Conservation (phyloP, 2,888 invertebrate genomes). For the Ectemnius lituratus region DNA sequence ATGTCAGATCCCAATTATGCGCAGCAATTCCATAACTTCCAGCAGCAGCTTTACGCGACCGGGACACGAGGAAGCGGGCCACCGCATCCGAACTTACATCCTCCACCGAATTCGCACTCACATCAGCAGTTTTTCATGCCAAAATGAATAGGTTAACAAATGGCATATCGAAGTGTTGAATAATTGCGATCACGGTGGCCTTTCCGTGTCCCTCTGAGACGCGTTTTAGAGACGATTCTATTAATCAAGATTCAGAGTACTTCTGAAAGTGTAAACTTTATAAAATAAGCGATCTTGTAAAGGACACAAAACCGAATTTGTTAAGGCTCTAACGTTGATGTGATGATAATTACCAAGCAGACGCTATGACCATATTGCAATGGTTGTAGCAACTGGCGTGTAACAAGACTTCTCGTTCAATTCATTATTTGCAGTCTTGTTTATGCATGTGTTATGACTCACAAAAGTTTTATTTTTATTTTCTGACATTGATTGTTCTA, state of each 20-base stretch:
- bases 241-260: conserved; percentile 31
- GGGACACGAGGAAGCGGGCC: conserved; percentile 83
- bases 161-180: conserved; percentile 36
- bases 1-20: conserved; percentile 95
- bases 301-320: conserved; percentile 44
- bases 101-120: conserved; percentile 74
- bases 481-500: conserved; percentile 34
- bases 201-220: conserved; percentile 51
- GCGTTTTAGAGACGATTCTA: conserved; percentile 36
- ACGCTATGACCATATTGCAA: conserved; percentile 21
- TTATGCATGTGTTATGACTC: conserved; percentile 47
- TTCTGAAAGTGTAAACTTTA: conserved; percentile 43
- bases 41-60: conserved; percentile 95
- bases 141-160: conserved; percentile 67
- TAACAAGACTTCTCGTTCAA: conserved; percentile 45
- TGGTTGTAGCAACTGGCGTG: conserved; percentile 38
- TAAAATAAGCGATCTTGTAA: conserved; percentile 43
- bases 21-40: conserved; percentile 97
- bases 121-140: conserved; percentile 79
- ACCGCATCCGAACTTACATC: conserved; percentile 74
- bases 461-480: conserved; percentile 40
- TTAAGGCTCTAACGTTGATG: conserved; percentile 48
- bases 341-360: conserved; percentile 41
- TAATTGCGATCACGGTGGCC: conserved; percentile 54
- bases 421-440: conserved; percentile 49